Conservation (phyloP, 2,888 invertebrate species). For the Nemurella pictetii region DNA sequence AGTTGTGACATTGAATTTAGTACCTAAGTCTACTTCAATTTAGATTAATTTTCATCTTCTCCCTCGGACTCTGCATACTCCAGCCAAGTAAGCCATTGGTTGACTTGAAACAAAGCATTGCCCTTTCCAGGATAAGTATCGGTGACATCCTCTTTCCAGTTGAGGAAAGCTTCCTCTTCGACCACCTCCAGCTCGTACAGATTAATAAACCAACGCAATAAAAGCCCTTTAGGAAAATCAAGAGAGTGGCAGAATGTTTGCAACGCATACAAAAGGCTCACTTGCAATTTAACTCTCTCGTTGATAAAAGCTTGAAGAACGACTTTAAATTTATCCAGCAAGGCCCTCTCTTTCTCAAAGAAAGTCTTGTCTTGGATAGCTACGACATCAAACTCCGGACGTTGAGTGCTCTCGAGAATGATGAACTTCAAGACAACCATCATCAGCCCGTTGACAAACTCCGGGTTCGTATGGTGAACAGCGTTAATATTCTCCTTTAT, state of each 20-base stretch:
- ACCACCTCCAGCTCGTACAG: conserved; percentile 93
- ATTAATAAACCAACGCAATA: conserved; percentile 93
- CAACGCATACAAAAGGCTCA: conserved; percentile 90
- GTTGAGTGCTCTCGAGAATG: conserved; percentile 65
- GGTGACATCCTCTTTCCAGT: conserved; percentile 96
- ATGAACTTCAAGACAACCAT: conserved; percentile 77
- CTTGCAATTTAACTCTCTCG: conserved; percentile 71
- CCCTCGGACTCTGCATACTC: conserved; percentile 92
- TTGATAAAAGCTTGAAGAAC: conserved; percentile 85
- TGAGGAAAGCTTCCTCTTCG: conserved; percentile 94
- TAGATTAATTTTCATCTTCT: conserved; percentile 66
- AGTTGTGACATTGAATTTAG: not conserved
- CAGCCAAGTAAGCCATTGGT: conserved; percentile 95
- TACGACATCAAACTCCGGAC: conserved; percentile 58
- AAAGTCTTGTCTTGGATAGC: conserved; percentile 70
- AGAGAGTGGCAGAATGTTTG: conserved; percentile 89
- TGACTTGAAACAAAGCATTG: conserved; percentile 93
- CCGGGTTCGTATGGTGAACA: conserved; percentile 79
- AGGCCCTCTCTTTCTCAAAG: conserved; percentile 78
- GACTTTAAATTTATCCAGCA: conserved; percentile 80
- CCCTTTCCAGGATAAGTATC: conserved; percentile 97
- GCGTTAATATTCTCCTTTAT: conserved; percentile 87
- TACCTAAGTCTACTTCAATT: not conserved
- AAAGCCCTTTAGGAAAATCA: conserved; percentile 90
- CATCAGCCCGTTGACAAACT: conserved; percentile 86